Base-by-base conservation (phyloP, 2,888 invertebrate genomes). In the Hipparchia sbordonii region DNA sequence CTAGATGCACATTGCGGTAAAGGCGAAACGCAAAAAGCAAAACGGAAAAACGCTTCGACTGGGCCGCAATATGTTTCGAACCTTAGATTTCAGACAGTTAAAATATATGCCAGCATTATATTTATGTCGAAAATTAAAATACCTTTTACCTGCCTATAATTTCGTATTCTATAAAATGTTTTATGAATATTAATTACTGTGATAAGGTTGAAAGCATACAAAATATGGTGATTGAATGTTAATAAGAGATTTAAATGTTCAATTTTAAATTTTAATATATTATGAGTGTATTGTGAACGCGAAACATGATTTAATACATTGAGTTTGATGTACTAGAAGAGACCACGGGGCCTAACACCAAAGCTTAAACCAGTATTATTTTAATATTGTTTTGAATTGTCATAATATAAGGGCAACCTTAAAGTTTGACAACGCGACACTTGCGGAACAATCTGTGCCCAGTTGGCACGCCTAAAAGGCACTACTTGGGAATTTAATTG, bases 111-210 rank as follows among this genome's bases (percentile, higher is more conserved):
- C 12, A 52, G 12, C 10, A 4, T 52, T 12, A 52, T 10, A 52
- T 10, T 12, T 52, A 52, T 12, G 12, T 12, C 12, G 52, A 12
- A 52, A 12, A 52, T 52, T 12, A 52, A 12, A 5, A 52, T 12
- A 12, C 2, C 48, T n/a, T 48, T 13, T 8, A 13, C 3, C 5
- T 60, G 23, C n/a, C 9, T 63, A 63, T 51, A 59, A 57, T 59
- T 59, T 59, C 8, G 1, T 57, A 57, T 12, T 13, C 7, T 60
- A 65, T 65, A 52, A 52, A 65, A 52, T 65, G 51, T 65, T 48
- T 62, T 51, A 63, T 51, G 51, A 51, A 63, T 65, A 68, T 68
- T 48, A 33, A 59, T 68, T 68, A 68, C 68, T 68, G 68, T 68
- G 59, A 68, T 68, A 68, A 51, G 68, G 46, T 68, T 59, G 23